These are phyloP conservation scores for Dendrophyllia cribrosa DNA, from an alignment of 64 coral and sea anemone species.

Conservation along the genomic window DNA sequence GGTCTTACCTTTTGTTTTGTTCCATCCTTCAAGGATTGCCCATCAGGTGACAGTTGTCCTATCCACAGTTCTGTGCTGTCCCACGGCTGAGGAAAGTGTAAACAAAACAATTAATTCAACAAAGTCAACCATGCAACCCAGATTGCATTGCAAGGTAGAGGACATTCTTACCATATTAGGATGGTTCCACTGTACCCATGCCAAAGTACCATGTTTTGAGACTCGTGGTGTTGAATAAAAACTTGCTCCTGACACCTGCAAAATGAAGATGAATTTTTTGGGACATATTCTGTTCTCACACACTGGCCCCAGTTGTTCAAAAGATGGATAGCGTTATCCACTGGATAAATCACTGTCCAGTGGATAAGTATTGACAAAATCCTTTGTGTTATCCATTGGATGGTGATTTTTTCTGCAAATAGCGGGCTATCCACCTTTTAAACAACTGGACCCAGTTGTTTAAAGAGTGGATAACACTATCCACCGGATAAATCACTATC, in stretches of 20 bases:
- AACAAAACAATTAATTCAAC: no score
- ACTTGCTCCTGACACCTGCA: conserved; percentile 82
- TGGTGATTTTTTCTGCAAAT: no score
- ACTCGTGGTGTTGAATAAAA: conserved; percentile 95
- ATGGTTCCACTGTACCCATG: conserved; percentile 93
- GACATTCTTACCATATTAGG: conserved; percentile 85
- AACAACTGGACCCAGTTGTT: no score
- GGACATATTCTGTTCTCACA: no score
- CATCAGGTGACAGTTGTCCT: conserved; percentile 62
- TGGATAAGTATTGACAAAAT: no score
- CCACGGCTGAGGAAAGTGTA: conserved; percentile 80
- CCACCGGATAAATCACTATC: no score
- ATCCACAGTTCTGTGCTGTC: conserved; percentile 90
- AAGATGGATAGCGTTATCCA: no score
- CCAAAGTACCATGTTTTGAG: conserved; percentile 71
- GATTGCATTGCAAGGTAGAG: neutral
- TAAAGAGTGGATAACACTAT: no score
- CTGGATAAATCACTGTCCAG: no score
- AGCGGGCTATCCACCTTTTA: no score
- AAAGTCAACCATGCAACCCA: neutral
- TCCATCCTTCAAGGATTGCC: conserved; percentile 73
- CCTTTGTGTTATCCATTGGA: no score
- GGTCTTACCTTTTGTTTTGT: conserved; percentile 71
- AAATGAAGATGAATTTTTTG: neutral
- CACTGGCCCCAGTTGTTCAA: no score